These are phyloP conservation scores for Amphipyra tragopoginis DNA, from an alignment of 2,888 invertebrate genomes.

Conservation along the genomic window DNA sequence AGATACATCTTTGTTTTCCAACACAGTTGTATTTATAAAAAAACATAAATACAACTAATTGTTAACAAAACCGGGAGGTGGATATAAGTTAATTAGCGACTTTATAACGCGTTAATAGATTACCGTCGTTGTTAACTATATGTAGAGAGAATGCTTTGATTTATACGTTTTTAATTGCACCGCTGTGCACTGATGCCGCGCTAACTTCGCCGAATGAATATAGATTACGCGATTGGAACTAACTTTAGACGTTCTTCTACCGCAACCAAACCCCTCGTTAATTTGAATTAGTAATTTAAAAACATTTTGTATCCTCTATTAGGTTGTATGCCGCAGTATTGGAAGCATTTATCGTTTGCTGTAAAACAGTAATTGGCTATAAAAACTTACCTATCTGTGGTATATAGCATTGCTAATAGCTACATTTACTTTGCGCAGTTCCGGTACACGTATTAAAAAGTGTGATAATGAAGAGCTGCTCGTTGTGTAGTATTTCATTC, in stretches of 20 bases:
- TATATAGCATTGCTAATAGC: constrained; percentile 60
- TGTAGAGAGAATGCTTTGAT: constrained; percentile 67
- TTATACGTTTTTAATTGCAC: constrained; percentile 81
- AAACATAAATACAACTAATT: constrained; percentile 6
- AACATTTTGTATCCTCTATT: constrained; percentile 61
- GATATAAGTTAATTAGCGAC: constrained; percentile 49
- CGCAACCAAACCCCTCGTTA: constrained; percentile 49
- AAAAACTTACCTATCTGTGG: constrained; percentile 56
- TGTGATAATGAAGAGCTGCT: constrained; percentile 51
- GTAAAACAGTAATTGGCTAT: constrained; percentile 59
- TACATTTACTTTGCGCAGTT: constrained; percentile 54
- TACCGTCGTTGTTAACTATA: constrained; percentile 49
- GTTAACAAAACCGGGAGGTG: constrained; percentile 28
- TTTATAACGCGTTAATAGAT: constrained; percentile 55
- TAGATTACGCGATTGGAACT: constrained; percentile 65
- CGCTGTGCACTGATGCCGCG: constrained; percentile 56
- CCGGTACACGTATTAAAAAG: constrained; percentile 54
- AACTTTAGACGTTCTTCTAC: constrained; percentile 54
- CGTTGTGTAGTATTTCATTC: constrained; percentile 42
- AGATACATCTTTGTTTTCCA: not conserved
- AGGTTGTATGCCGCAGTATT: constrained; percentile 51
- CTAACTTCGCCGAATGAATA: constrained; percentile 66
- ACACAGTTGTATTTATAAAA: not conserved
- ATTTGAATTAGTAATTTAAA: constrained; percentile 59
- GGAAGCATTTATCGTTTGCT: constrained; percentile 57